Conservation (phyloP, 2,113 vertebrate species). For the Nyctibius bracteatus region DNA sequence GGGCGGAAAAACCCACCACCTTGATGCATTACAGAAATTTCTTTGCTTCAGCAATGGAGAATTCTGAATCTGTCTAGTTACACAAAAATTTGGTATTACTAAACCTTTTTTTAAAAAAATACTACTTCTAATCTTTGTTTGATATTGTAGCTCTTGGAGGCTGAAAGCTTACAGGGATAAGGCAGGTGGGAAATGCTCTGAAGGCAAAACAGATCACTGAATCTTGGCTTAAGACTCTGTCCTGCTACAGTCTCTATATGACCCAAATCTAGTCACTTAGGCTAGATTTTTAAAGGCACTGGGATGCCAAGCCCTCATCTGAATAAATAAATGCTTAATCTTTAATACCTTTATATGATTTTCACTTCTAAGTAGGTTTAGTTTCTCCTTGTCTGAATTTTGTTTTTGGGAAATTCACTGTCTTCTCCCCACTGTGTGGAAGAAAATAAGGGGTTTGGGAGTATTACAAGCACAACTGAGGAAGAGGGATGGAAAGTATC, state of each 20-base stretch:
- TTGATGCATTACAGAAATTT: neutral
- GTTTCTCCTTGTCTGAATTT: neutral
- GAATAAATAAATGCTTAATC: neutral
- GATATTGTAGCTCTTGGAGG: neutral
- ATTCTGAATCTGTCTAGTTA: neutral
- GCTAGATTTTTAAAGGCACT: neutral
- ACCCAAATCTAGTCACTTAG: neutral
- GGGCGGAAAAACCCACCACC: too few relatives aligned
- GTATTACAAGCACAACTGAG: neutral
- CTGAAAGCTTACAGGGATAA: neutral
- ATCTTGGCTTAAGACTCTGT: neutral
- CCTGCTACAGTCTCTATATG: neutral
- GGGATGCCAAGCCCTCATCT: neutral
- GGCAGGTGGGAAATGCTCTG: neutral
- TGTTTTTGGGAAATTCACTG: neutral
- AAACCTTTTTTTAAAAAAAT: neutral
- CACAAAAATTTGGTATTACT: neutral
- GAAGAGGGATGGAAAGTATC: neutral
- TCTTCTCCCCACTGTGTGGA: neutral
- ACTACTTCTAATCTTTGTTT: neutral
- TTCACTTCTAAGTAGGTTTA: neutral
- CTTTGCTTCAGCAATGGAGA: neutral
- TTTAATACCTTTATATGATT: neutral
- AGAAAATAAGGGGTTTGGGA: neutral
- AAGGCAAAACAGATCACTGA: neutral